Evolutionary conservation across 1,140 invertebrate species (phyloP).

Genomic region (Caenorhabditis briggsae): DNA sequence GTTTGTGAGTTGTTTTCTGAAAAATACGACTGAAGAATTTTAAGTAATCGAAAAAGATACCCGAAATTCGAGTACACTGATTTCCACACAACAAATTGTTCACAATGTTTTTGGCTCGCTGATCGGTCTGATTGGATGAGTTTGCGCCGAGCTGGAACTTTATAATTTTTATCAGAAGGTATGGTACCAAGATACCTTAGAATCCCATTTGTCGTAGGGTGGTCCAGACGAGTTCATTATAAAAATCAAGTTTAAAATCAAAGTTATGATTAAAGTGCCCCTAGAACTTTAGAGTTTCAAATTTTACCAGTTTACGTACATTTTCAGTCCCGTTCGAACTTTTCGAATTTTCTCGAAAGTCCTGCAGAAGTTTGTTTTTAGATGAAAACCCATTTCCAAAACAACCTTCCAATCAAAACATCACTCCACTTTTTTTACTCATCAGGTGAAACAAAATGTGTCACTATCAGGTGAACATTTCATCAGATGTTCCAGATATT

Average conservation of each 20-base stretch:
- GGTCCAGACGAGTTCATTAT: slow-evolving; percentile 8
- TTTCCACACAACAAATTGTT: slow-evolving; percentile 2
- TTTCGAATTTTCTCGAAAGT: too few species aligned
- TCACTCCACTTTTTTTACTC: too few species aligned
- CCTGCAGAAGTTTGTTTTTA: too few species aligned
- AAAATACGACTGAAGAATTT: neutral
- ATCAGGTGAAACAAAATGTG: neutral
- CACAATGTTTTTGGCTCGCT: neutral
- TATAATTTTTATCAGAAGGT: neutral
- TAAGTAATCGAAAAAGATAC: neutral
- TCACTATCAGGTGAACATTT: neutral
- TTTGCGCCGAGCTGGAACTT: slow-evolving; percentile 18
- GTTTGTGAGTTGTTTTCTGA: neutral
- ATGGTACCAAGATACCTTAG: neutral
- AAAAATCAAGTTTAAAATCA: neutral
- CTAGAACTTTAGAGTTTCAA: neutral
- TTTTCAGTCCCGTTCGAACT: too few species aligned
- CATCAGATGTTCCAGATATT: neutral
- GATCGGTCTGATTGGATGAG: neutral
- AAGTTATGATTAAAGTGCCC: neutral
- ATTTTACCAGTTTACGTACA: neutral
- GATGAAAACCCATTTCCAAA: too few species aligned
- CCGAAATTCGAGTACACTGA: neutral
- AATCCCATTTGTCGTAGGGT: slow-evolving; percentile 34
- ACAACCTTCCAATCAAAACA: neutral